Evolutionary conservation across 2,113 vertebrate genomes (phyloP), one percentile per base, ranked within the genome.

Genomic region (Poecile atricapillus): DNA sequence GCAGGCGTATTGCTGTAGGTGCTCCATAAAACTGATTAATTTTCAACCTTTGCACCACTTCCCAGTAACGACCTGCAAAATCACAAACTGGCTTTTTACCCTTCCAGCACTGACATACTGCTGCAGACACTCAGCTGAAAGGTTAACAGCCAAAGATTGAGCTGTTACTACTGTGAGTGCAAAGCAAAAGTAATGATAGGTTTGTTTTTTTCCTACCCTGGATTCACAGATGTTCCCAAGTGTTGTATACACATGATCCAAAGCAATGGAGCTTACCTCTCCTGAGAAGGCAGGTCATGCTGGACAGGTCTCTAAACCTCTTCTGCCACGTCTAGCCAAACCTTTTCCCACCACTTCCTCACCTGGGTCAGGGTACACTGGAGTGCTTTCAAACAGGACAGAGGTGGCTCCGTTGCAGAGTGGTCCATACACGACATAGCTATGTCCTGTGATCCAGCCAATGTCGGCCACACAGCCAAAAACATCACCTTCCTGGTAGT

Each of bases 391-490:
- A 81, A 99, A 99, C 78, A 99, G 98, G 60, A 99, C 98, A 3
- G 98, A 99, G 70, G 99, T 99, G 81, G 98, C 98, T 70, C 99
- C 99, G 7, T 99, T 99, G 93, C 98, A 98, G 71, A 99, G 98
- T 6, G 99, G 99, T 47, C 99, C 99, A 21, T 99, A 99, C 10
- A 99, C 99, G 89, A 99, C 99, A 22, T 99, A 99, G 95, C 98
- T 99, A 87, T 99, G 99, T 75, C 99, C 99, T 1, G 99, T 99
- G 76, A 99, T 99, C 99, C 99, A 99, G 87, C 99, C 99, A n/a
- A 99, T 97, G 94, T 99, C 99, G 0, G 99, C 99, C 93, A 99
- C 97, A 62, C 99, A 99, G 93, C 99, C 98, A 21, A 99, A 99
- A 88, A 99, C 96, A 49, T 99, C 99, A 0, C 98, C 98, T 53